Percentiles rank a stretch among this genome's conserved stretches.
phyloP scores from a whole-genome alignment of 2,888 invertebrate genomes.

The Drosophila anomelani region DNA sequence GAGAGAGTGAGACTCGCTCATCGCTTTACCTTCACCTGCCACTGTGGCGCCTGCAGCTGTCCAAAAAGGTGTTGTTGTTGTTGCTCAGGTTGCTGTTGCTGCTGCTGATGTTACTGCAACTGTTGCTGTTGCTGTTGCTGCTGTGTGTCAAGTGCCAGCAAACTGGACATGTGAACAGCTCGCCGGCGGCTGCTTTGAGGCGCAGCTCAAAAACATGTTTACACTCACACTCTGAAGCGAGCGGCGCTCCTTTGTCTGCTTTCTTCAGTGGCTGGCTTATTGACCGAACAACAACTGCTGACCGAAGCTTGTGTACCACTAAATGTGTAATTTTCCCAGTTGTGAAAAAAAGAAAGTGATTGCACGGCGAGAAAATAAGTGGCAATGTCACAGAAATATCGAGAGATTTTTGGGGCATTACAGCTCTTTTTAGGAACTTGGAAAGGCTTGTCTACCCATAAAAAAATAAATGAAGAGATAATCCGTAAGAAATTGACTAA shows the following conservation, averaged over 20 bases:
- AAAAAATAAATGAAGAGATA: neutral
- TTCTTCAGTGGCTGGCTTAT: conserved; percentile 60
- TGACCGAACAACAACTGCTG: conserved; percentile 47
- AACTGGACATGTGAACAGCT: conserved; percentile 69
- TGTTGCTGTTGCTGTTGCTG: conserved; percentile 59
- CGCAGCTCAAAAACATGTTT: conserved; percentile 76
- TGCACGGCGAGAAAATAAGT: conserved; percentile 34
- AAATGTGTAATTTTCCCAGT: conserved; percentile 69
- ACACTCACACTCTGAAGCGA: conserved; percentile 52
- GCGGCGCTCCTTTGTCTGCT: conserved; percentile 52
- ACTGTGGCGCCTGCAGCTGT: conserved; percentile 68
- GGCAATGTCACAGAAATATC: neutral
- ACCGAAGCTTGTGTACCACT: conserved; percentile 41
- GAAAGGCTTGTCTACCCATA: neutral
- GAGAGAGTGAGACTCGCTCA: conserved; percentile 11
- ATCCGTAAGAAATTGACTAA: accelerated
- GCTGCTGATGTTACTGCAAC: conserved; percentile 28
- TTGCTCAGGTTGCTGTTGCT: conserved; percentile 34
- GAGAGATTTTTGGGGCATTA: conserved; percentile 26
- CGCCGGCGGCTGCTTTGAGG: conserved; percentile 66
- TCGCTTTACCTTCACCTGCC: conserved; percentile 51
- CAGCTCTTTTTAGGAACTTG: conserved; percentile 18
- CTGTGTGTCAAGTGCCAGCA: conserved; percentile 79
- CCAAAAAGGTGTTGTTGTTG: conserved; percentile 57
- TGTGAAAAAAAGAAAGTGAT: conserved; percentile 71